phyloP scores from a whole-genome alignment of 2,888 invertebrate species.

The Lasioglossum malachurum region DNA sequence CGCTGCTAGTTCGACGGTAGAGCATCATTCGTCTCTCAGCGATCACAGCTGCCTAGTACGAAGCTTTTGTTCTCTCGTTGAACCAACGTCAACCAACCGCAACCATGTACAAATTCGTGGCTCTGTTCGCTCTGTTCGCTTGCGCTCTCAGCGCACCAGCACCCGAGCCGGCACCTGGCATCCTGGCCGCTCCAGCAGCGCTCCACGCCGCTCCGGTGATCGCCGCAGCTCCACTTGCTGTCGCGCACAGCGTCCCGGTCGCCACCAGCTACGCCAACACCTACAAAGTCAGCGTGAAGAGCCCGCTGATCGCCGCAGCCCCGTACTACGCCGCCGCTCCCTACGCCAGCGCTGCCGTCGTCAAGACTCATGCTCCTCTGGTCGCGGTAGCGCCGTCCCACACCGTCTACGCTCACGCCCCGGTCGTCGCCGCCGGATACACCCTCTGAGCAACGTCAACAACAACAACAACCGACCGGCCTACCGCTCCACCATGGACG shows the following conservation, averaged over 20 bases:
- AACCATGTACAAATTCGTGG: slow-evolving; percentile 78
- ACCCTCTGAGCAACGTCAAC: slow-evolving; percentile 41
- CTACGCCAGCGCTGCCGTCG: slow-evolving; percentile 79
- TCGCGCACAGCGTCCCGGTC: slow-evolving; percentile 86
- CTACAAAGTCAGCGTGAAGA: slow-evolving; percentile 86
- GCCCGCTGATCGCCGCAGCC: slow-evolving; percentile 76
- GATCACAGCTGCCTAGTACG: slow-evolving; percentile 38
- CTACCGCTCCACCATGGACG: background rate
- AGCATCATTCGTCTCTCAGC: slow-evolving; percentile 76
- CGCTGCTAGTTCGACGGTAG: slow-evolving; percentile 39
- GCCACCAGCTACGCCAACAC: slow-evolving; percentile 89
- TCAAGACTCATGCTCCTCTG: slow-evolving; percentile 75
- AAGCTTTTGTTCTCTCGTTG: background rate
- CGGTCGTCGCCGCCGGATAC: slow-evolving; percentile 68
- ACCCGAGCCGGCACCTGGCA: slow-evolving; percentile 79
- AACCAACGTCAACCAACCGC: slow-evolving; percentile 16
- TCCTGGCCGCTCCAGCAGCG: slow-evolving; percentile 80
- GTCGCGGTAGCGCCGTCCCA: slow-evolving; percentile 72
- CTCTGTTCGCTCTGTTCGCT: slow-evolving; percentile 78
- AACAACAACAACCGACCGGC: background rate
- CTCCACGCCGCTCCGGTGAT: slow-evolving; percentile 72
- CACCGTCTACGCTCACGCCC: slow-evolving; percentile 81
- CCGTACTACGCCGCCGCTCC: slow-evolving; percentile 84
- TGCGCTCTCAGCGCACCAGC: slow-evolving; percentile 85
- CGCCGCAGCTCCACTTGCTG: slow-evolving; percentile 80